Conservation (phyloP, 2,113 vertebrate genomes). For the Camelus bactrianus region DNA sequence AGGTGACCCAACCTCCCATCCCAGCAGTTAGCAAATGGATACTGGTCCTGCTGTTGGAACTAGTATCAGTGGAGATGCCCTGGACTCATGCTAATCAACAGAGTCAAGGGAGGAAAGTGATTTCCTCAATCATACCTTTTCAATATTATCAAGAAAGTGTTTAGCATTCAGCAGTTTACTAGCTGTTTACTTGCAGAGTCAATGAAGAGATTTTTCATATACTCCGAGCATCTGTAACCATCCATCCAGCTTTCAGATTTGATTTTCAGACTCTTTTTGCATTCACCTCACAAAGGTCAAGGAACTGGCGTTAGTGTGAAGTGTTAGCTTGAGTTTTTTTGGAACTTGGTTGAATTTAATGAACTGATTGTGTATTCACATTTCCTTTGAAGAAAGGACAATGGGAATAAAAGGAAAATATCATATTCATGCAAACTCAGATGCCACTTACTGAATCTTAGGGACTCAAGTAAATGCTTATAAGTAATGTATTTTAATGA, state of each 20-base stretch:
- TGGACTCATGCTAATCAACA: neutral
- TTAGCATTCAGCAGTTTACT: neutral
- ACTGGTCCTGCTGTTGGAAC: neutral
- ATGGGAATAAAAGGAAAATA: neutral
- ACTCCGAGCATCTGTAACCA: neutral
- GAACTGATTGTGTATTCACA: neutral
- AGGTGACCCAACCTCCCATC: neutral
- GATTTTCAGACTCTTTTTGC: neutral
- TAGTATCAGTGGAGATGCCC: neutral
- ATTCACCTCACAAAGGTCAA: slow-evolving; percentile 39
- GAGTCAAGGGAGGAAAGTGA: neutral
- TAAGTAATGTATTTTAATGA: slow-evolving; percentile 11
- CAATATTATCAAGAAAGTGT: neutral
- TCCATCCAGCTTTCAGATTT: neutral
- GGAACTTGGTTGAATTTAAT: slow-evolving; percentile 20
- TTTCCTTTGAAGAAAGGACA: slow-evolving; percentile 34
- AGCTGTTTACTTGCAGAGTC: slow-evolving; percentile 10
- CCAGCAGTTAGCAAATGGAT: neutral
- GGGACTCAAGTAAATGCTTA: neutral
- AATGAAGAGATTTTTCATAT: neutral
- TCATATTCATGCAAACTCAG: neutral
- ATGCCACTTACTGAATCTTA: slow-evolving; percentile 1
- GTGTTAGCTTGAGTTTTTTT: neutral
- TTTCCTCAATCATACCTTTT: neutral
- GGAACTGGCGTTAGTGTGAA: neutral